These are phyloP conservation scores for Saguinus midas DNA, from an alignment of 2,113 vertebrate species.

Conservation along the genomic window DNA sequence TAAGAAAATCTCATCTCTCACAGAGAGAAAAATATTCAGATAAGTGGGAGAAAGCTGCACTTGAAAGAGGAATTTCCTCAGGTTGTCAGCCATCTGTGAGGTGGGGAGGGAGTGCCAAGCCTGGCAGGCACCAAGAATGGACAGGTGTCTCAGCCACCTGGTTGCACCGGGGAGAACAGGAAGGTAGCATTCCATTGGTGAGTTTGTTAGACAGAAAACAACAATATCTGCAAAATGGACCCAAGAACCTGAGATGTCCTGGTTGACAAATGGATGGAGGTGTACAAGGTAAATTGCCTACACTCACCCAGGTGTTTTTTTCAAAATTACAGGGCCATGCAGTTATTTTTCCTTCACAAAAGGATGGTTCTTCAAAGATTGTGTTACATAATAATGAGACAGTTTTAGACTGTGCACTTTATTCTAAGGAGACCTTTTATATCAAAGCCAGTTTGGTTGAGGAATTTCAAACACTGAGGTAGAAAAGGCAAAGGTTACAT, in stretches of 20 bases:
- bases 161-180: slow-evolving; percentile 13
- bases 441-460: background rate
- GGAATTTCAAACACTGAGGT: background rate
- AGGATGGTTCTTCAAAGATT: background rate
- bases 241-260: background rate
- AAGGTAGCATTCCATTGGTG: background rate
- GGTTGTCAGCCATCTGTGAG: slow-evolving; percentile 55
- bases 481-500: background rate
- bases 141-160: slow-evolving; percentile 66
- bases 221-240: slow-evolving; percentile 45
- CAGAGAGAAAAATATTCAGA: background rate
- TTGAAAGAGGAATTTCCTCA: background rate
- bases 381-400: background rate
- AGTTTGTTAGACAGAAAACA: slow-evolving; percentile 42
- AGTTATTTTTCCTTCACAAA: background rate
- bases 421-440: background rate
- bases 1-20: background rate
- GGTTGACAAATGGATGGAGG: background rate
- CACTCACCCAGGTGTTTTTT: background rate
- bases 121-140: background rate
- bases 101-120: background rate
- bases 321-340: background rate
- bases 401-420: background rate
- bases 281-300: background rate
- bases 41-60: background rate